Percentiles rank a stretch among this genome's conserved stretches.
Evolutionary conservation across 2,113 vertebrate species (phyloP).

Genomic region (Phycodurus eques): DNA sequence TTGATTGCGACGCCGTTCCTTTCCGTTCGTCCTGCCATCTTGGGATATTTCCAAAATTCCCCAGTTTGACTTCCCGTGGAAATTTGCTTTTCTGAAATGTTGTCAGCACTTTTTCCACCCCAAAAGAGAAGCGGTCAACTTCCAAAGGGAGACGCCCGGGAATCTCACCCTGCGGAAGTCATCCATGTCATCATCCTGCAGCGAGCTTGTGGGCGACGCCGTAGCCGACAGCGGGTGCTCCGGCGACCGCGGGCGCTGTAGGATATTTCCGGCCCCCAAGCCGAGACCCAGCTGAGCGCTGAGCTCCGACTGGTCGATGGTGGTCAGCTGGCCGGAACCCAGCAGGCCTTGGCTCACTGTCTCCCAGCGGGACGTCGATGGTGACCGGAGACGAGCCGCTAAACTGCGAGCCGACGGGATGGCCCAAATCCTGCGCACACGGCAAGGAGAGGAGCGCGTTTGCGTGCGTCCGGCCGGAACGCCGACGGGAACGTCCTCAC

Average conservation of each 20-base stretch:
- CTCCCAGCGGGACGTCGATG: constrained; percentile 83
- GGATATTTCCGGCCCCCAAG: constrained; percentile 77
- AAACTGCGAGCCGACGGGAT: constrained; percentile 85
- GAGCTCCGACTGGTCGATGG: constrained; percentile 91
- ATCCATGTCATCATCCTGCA: constrained; percentile 87
- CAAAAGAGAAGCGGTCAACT: neutral
- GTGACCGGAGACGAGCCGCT: constrained; percentile 84
- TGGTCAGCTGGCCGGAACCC: constrained; percentile 84
- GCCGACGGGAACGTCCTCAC: constrained; percentile 22
- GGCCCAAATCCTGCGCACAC: constrained; percentile 79
- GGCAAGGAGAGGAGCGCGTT: neutral
- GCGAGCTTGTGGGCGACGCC: constrained; percentile 81
- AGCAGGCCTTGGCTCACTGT: constrained; percentile 81
- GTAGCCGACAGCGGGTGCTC: constrained; percentile 80
- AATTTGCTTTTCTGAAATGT: too few relatives aligned
- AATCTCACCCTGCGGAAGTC: constrained; percentile 80
- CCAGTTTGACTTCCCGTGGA: too few relatives aligned
- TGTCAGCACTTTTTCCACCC: too few relatives aligned
- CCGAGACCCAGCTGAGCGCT: constrained; percentile 86
- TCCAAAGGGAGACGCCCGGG: neutral
- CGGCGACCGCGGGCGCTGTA: constrained; percentile 79
- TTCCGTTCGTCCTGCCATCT: too few relatives aligned
- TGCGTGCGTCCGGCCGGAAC: neutral
- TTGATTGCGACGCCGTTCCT: too few relatives aligned
- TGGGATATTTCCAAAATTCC: too few relatives aligned